Conservation (phyloP, 1,140 invertebrate species). For the Elymnias hypermnestra region DNA sequence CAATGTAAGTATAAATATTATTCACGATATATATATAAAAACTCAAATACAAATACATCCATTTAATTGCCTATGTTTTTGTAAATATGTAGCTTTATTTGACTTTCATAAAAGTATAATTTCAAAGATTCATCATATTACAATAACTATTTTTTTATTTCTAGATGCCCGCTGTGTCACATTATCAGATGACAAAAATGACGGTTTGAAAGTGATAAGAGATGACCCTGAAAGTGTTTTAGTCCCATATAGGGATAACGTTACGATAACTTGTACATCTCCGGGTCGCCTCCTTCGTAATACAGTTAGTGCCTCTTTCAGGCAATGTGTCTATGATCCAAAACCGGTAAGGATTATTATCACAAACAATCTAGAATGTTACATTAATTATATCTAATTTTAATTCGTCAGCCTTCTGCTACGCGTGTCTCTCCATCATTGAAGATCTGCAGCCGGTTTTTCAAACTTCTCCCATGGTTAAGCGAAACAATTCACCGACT, state of each 20-base stretch:
- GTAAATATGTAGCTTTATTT: neutral
- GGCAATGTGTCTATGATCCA: constrained; percentile 97
- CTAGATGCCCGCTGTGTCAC: constrained; percentile 92
- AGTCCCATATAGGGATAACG: constrained; percentile 93
- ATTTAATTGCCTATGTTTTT: too few species aligned
- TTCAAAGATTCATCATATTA: neutral
- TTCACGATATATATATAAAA: neutral
- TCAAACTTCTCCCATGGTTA: too few species aligned
- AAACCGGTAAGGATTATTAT: constrained; percentile 84
- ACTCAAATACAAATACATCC: too few species aligned
- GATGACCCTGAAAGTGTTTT: constrained; percentile 87
- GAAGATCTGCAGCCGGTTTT: too few species aligned
- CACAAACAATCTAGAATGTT: too few species aligned
- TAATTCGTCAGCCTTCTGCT: too few species aligned
- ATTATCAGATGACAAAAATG: constrained; percentile 90
- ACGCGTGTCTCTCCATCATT: too few species aligned
- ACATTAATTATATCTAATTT: too few species aligned
- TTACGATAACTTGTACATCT: constrained; percentile 88
- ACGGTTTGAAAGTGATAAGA: constrained; percentile 86
- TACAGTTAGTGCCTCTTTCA: constrained; percentile 88
- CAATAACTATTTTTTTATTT: constrained; percentile 29
- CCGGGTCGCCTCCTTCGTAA: constrained; percentile 86
- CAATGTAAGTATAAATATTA: constrained; percentile 81
- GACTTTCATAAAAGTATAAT: neutral
- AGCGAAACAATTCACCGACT: too few species aligned